Base-by-base conservation (phyloP, 2,797 vertebrate genomes). In the Chelidonichthys spinosus region DNA sequence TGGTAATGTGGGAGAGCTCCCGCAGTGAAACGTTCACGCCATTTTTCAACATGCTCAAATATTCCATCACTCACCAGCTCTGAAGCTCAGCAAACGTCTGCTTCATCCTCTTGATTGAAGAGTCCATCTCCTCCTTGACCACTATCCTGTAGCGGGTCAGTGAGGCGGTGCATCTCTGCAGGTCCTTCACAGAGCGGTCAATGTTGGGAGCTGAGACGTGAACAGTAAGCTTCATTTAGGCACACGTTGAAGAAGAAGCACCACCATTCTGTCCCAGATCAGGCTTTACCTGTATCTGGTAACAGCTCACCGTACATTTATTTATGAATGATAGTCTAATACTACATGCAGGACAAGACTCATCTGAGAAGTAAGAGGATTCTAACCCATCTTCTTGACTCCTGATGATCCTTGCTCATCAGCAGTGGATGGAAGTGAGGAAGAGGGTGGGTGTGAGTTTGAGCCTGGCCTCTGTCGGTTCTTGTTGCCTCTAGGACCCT, bases 101-200 rank as follows among this genome's bases (percentile, higher is more conserved):
- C 86, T 99, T 98, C 96, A 99, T 98, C 85, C 90, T 97, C 90
- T 98, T 98, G 90, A 98, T 95, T 17, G 98, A 98, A 0, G 94
- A 91, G 72, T 99, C 97, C 96, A 98, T 98, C 86, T 99, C 98
- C 60, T 99, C 97, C 88, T 96, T 97, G 73, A 99, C 95, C 83
- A 99, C 95, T 42, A 97, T 95, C 69, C 96, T 95, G 91, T 99
- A 98, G 17, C 97, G 96, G 0, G 97, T 96, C 83, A 99, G 94
- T 0, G 98, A 99, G 2, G 96, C 97, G 0, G 96, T 96, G 86
- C 98, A 99, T 55, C 97, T 94, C 90, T 99, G 98, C 68, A 99
- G 94, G 90, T 99, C 98, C 92, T 99, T 99, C 89, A 98, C 94
- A 0, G 97, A 99, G 74, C 97, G 98, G 83, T 99, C 97, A 4